Evolutionary conservation across 2,113 vertebrate species (phyloP).

Genomic region (Oxyruncus cristatus): DNA sequence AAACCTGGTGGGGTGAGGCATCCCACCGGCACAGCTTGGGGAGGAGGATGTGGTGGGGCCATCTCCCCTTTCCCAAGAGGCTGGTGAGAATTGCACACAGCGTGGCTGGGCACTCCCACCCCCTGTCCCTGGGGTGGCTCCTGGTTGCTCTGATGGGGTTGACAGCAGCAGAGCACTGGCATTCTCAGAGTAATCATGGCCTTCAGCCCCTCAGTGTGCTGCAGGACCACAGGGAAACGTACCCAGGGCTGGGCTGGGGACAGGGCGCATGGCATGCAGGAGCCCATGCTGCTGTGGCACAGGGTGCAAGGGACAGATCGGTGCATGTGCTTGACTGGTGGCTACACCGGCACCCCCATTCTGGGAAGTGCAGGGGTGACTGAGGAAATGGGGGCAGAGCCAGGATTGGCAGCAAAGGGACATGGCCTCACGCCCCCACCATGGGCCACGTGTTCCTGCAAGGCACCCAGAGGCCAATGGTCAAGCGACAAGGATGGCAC

Average conservation of each 20-base stretch:
- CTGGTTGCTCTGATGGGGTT: not conserved
- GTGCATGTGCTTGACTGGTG: too few species aligned
- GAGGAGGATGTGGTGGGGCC: not conserved
- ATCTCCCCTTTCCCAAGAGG: not conserved
- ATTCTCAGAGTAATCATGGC: not conserved
- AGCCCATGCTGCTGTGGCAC: rapidly evolving
- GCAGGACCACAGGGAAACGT: not conserved
- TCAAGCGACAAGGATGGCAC: not conserved
- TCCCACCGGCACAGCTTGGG: not conserved
- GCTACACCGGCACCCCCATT: rapidly evolving
- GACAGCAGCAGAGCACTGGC: not conserved
- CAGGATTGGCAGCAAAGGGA: not conserved
- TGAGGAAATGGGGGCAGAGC: not conserved
- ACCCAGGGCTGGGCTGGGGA: too few species aligned
- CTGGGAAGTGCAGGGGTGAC: rapidly evolving
- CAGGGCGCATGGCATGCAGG: rapidly evolving
- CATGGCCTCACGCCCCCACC: not conserved
- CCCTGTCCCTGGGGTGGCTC: not conserved
- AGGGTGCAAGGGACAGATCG: not conserved
- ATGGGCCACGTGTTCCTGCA: not conserved
- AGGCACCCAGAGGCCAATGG: not conserved
- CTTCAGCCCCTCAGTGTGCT: not conserved
- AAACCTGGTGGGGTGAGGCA: not conserved
- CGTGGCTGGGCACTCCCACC: rapidly evolving
- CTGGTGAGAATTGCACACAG: not conserved